Evolutionary conservation across 2,113 vertebrate genomes (phyloP).

Genomic region (Vimba vimba): DNA sequence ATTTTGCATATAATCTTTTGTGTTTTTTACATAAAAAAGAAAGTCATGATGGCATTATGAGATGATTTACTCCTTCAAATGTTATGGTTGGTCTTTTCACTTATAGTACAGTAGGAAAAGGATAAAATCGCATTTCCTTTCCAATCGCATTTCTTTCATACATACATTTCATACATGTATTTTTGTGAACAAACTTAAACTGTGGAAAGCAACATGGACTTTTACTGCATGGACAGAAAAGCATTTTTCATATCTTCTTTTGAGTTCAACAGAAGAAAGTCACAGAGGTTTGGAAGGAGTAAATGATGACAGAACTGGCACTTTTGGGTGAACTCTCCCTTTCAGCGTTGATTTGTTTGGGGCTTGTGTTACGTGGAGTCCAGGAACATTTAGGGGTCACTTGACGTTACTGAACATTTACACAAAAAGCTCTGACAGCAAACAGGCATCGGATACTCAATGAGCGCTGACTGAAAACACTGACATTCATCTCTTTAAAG

Average conservation of each 20-base stretch:
- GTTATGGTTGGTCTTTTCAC: not conserved
- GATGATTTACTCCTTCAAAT: not conserved
- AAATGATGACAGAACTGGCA: not conserved
- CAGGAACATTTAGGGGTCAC: constrained; percentile 12
- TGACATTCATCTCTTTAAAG: constrained; percentile 51
- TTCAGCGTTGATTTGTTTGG: constrained; percentile 9
- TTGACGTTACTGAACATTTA: constrained; percentile 10
- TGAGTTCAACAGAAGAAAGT: not conserved
- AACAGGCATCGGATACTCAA: constrained; percentile 31
- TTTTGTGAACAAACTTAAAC: too few relatives aligned
- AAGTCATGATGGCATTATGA: not conserved
- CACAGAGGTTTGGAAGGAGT: not conserved
- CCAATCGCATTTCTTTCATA: not conserved
- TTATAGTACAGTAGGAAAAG: not conserved
- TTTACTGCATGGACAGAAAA: too few relatives aligned
- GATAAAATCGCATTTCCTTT: too few relatives aligned
- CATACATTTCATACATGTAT: too few relatives aligned
- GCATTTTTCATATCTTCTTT: not conserved
- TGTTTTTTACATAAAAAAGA: not conserved
- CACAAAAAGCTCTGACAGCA: not conserved
- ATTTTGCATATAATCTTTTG: not conserved
- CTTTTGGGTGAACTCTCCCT: not conserved
- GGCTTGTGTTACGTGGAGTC: constrained; percentile 12
- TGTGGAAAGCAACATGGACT: not conserved
- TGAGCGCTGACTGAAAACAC: not conserved